These are phyloP conservation scores for Macquaria australasica DNA, from an alignment of 2,113 vertebrate species.

Conservation along the genomic window DNA sequence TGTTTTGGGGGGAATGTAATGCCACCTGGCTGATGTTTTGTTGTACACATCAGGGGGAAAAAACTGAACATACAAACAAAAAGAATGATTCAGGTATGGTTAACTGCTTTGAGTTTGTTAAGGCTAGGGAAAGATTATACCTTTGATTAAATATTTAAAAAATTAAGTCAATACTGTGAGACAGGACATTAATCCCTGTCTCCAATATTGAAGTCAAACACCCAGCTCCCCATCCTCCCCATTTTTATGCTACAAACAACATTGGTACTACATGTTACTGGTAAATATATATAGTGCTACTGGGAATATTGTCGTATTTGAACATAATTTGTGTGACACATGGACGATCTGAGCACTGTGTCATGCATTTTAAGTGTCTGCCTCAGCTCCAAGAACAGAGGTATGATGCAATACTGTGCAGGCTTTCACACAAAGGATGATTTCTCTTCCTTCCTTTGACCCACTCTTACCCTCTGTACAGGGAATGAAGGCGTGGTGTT, in stretches of 20 bases:
- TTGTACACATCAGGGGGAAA: background rate
- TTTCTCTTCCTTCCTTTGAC: constrained; percentile 30
- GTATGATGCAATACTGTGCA: constrained; percentile 22
- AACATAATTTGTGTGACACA: constrained; percentile 2
- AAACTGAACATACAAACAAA: background rate
- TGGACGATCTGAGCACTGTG: background rate
- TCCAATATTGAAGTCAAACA: background rate
- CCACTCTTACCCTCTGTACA: constrained; percentile 69
- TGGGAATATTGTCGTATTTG: background rate
- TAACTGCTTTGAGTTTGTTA: background rate
- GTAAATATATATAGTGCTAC: background rate
- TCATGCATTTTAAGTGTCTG: constrained; percentile 33
- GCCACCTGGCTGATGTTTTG: background rate
- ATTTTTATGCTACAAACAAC: background rate
- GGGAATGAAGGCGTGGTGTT: constrained; percentile 98
- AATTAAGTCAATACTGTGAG: background rate
- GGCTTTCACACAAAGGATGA: constrained; percentile 28
- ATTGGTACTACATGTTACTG: background rate
- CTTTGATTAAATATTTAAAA: background rate
- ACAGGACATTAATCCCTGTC: background rate
- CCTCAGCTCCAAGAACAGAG: background rate
- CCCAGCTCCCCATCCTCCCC: background rate
- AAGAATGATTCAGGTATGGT: background rate
- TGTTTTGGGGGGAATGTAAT: background rate
- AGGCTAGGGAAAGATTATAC: background rate